A percentile compares a stretch with the other conserved stretches of the same genome.
These are phyloP conservation scores for Amphiprion percula DNA, from an alignment of 2,113 vertebrate genomes.

Conservation along the genomic window DNA sequence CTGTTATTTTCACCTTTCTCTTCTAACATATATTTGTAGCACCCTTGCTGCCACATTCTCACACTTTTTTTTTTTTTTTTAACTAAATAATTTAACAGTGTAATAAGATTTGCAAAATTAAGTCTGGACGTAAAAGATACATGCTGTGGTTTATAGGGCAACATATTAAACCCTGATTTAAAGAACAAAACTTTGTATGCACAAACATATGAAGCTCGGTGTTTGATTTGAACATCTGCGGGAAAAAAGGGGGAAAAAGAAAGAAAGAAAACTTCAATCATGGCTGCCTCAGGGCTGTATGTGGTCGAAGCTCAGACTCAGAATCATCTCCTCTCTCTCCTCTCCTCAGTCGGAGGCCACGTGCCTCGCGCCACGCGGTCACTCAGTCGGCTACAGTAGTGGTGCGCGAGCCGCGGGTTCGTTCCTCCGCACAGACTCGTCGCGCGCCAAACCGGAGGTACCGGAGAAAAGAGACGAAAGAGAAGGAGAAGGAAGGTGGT, in stretches of 20 bases:
- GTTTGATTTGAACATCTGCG: neutral
- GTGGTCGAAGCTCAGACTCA: neutral
- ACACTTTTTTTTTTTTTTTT: no score
- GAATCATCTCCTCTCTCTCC: neutral
- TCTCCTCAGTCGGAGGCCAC: constrained; percentile 19
- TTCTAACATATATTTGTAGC: no score
- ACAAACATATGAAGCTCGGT: no score
- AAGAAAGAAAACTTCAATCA: neutral
- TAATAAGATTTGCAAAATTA: no score
- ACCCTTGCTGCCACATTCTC: no score
- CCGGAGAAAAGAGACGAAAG: constrained; percentile 3
- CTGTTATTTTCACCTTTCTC: no score
- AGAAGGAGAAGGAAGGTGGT: neutral
- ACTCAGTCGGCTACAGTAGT: constrained; percentile 26
- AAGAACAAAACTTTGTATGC: no score
- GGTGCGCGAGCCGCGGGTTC: constrained; percentile 30
- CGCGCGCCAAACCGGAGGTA: constrained; percentile 49
- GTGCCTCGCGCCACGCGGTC: constrained; percentile 44
- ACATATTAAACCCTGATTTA: no score
- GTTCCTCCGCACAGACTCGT: constrained; percentile 16
- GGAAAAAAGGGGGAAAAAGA: neutral
- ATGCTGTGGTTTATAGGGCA: no score
- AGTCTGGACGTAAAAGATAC: no score
- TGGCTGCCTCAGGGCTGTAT: neutral
- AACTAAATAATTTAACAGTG: no score